Evolutionary conservation across 1,140 invertebrate genomes (phyloP).

Genomic region (Drosophila guanche): DNA sequence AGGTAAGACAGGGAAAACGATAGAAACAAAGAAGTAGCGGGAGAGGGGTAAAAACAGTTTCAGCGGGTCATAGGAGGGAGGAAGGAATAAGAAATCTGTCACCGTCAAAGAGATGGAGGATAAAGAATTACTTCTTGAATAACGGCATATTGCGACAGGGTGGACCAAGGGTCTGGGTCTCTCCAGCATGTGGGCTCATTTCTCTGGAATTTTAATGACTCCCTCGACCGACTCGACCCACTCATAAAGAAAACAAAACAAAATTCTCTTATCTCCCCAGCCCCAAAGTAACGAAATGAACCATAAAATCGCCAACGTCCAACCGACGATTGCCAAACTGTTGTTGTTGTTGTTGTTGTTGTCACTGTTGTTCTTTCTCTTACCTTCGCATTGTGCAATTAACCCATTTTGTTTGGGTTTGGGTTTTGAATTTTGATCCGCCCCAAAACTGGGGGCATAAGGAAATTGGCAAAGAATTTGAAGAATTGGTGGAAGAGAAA

Average conservation of each 20-base stretch:
- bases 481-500: no score
- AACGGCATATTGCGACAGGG: no score
- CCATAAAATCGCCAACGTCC: conserved; percentile 55
- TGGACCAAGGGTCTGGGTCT: no score
- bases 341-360: conserved; percentile 48
- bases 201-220: conserved; percentile 56
- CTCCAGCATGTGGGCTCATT: conserved; percentile 32
- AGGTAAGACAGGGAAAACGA: conserved; percentile 51
- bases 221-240: conserved; percentile 7
- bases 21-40: neutral
- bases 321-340: conserved; percentile 40
- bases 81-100: neutral
- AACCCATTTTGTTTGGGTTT: conserved; percentile 29
- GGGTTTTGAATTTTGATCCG: neutral
- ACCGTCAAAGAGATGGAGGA: no score
- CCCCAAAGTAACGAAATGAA: neutral
- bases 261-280: conserved; percentile 46
- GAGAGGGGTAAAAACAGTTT: neutral
- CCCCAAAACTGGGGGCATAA: neutral
- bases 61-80: neutral
- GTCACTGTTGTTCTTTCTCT: conserved; percentile 12
- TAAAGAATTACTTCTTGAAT: no score
- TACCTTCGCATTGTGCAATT: conserved; percentile 32
- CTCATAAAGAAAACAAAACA: conserved; percentile 49
- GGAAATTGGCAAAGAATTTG: neutral